Evolutionary conservation across 2,888 invertebrate species (phyloP).

Genomic region (Diarsia mendica): DNA sequence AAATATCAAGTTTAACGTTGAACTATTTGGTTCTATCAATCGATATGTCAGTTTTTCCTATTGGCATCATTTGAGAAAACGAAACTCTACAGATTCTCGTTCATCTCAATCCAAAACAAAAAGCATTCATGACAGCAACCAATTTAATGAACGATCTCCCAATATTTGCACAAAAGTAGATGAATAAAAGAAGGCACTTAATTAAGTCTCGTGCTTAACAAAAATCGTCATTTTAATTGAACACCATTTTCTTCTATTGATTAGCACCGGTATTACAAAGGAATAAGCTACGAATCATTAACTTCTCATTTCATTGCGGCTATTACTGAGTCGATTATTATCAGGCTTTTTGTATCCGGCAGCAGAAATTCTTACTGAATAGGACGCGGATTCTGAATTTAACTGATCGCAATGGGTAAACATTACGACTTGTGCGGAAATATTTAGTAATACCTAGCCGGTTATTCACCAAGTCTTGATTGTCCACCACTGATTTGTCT

Average conservation of each 20-base stretch:
- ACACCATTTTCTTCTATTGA: slow-evolving; percentile 71
- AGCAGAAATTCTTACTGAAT: slow-evolving; percentile 65
- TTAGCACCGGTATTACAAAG: slow-evolving; percentile 72
- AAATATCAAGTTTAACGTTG: no score
- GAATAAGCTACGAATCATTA: slow-evolving; percentile 81
- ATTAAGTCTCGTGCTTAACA: slow-evolving; percentile 50
- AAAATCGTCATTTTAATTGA: slow-evolving; percentile 69
- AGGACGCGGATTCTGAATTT: slow-evolving; percentile 29
- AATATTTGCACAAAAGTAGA: slow-evolving; percentile 10
- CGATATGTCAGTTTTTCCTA: no score
- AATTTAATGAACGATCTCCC: neutral
- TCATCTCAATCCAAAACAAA: neutral
- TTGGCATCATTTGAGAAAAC: neutral
- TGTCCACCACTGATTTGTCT: no score
- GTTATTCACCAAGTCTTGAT: neutral
- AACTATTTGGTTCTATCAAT: no score
- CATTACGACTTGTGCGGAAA: neutral
- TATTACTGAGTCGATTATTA: slow-evolving; percentile 72
- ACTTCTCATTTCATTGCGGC: slow-evolving; percentile 76
- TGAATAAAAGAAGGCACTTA: slow-evolving; percentile 47
- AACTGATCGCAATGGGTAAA: slow-evolving; percentile 8
- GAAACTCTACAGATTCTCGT: neutral
- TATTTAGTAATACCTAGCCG: neutral
- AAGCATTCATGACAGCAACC: neutral
- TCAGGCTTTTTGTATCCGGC: slow-evolving; percentile 67